Evolutionary conservation across 2,888 invertebrate genomes (phyloP).

Genomic region (Agrochola macilenta): DNA sequence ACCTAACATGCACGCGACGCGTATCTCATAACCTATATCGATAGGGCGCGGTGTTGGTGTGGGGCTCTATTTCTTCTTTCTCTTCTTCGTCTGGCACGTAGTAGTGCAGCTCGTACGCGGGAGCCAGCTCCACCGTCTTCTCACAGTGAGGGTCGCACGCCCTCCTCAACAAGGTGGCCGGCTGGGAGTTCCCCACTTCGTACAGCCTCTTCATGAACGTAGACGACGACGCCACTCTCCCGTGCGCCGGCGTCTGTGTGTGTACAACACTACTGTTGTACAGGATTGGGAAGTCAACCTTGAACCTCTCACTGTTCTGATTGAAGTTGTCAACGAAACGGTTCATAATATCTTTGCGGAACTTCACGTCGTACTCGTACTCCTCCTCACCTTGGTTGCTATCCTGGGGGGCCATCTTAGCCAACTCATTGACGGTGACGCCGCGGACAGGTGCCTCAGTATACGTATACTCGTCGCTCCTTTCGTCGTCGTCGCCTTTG

Average conservation of each 20-base stretch:
- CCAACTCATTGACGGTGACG: slow-evolving; percentile 67
- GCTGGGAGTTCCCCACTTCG: slow-evolving; percentile 52
- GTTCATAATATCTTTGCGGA: slow-evolving; percentile 79
- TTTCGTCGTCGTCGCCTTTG: slow-evolving; percentile 75
- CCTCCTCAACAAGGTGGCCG: slow-evolving; percentile 48
- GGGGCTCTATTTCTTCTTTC: slow-evolving; percentile 73
- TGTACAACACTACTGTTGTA: slow-evolving; percentile 84
- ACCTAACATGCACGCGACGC: slow-evolving; percentile 23
- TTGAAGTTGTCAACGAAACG: slow-evolving; percentile 85
- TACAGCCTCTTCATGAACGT: slow-evolving; percentile 79
- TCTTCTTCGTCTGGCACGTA: slow-evolving; percentile 87
- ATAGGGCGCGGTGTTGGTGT: slow-evolving; percentile 64
- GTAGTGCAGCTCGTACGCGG: slow-evolving; percentile 86
- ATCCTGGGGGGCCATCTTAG: slow-evolving; percentile 47
- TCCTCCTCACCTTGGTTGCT: slow-evolving; percentile 66
- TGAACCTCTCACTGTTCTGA: slow-evolving; percentile 81
- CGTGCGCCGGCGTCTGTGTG: slow-evolving; percentile 65
- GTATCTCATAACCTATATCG: slow-evolving; percentile 73
- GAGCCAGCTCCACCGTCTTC: slow-evolving; percentile 81
- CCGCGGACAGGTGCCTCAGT: slow-evolving; percentile 71
- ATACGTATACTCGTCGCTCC: slow-evolving; percentile 68
- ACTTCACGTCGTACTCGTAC: slow-evolving; percentile 80
- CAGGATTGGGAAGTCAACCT: slow-evolving; percentile 82
- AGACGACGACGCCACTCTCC: slow-evolving; percentile 78
- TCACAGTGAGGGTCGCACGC: slow-evolving; percentile 79